Evolutionary conservation across 1,140 invertebrate genomes (phyloP).

Genomic region (Ganaspis sp.): DNA sequence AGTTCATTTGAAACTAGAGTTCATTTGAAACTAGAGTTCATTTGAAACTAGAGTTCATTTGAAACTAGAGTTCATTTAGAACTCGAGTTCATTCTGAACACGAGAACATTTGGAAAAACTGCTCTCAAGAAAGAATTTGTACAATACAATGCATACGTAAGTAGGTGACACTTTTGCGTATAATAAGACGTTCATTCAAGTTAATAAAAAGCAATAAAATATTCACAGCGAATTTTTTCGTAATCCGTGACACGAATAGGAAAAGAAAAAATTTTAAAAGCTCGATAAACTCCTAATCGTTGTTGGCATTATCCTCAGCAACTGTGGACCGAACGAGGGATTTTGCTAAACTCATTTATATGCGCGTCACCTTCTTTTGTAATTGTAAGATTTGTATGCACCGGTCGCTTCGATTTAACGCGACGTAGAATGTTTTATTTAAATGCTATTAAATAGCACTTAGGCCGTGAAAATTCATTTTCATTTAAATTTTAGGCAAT

Average conservation of each 20-base stretch:
- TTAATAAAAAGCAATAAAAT: conserved; percentile 19
- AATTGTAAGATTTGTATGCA: conserved; percentile 30
- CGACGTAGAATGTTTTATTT: conserved; percentile 21
- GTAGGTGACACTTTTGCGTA: neutral
- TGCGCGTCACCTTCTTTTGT: conserved; percentile 23
- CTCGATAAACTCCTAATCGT: conserved; percentile 28
- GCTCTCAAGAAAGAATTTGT: neutral
- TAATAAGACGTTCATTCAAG: neutral
- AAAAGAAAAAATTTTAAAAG: neutral
- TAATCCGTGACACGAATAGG: neutral
- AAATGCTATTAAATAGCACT: conserved; percentile 25
- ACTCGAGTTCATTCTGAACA: no score
- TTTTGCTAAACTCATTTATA: conserved; percentile 26
- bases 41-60: no score
- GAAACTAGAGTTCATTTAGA: no score
- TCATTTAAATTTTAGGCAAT: neutral
- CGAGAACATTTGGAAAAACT: neutral
- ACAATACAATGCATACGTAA: neutral
- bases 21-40: no score
- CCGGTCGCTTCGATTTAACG: conserved; percentile 23
- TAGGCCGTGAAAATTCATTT: neutral
- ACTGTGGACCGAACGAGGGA: neutral
- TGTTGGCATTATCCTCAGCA: neutral
- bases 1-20: no score
- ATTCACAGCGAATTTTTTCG: neutral